Evolutionary conservation across 2,113 vertebrate genomes (phyloP), one percentile per base, ranked within the genome.

Genomic region (Zosterops hypoxanthus): DNA sequence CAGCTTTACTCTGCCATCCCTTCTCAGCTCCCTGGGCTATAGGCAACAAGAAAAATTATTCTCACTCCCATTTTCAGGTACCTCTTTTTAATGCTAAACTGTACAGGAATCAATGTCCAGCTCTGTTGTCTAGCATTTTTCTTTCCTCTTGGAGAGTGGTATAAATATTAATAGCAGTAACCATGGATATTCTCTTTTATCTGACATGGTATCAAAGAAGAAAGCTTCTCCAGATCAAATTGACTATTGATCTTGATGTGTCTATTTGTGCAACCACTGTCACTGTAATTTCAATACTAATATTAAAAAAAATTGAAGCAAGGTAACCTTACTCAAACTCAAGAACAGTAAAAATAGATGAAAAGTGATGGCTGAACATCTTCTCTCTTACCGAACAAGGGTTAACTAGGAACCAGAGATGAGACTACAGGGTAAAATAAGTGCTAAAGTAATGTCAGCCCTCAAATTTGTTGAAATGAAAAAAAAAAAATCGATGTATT

Each of bases 161-260:
- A 89, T 92, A 94, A 94, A 94, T 94, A 91, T 92, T 95, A 76
- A 95, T 89, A 72, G 57, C 66, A 65, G 79, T 91, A 90, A 80
- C 87, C 56, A 90, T 80, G 75, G 66, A 88, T 94, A 80, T 91
- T 91, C 59, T 85, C 85, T 92, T 94, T 95, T 82, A 95, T 89
- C 69, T 90, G 78, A n/a, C 57, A 29, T 53, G 28, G 57, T 64
- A 73, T 49, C 85, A 89, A 90, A 95, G 82, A 92, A 95, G 70
- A 92, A 97, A 89, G 28, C 66, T 82, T 63, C 47, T 92, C 71
- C 39, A 53, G 66, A 89, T 91, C 49, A 91, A 71, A 92, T 63
- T 73, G 79, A 63, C 63, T 95, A 70, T 78, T 80, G 70, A 96
- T 91, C 70, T 69, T 85, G 59, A 82, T 66, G 36, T 80, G 47